Conservation (phyloP, 2,888 invertebrate species). For the Zygogramma bicolorata region DNA sequence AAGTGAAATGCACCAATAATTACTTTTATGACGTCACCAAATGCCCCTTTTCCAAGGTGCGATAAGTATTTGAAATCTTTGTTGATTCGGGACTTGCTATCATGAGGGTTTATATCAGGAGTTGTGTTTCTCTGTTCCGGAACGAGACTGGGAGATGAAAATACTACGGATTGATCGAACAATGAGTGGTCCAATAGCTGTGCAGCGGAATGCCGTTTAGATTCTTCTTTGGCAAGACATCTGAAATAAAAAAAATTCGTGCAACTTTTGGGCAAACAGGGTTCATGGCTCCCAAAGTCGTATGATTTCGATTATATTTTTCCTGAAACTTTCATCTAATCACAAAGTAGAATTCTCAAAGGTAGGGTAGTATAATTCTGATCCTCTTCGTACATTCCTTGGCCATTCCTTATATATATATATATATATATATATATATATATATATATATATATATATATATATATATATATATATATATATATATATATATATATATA, state of each 20-base stretch:
- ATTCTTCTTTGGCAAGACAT: slow-evolving; percentile 79
- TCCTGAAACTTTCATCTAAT: no score
- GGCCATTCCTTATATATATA: no score
- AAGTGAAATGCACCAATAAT: not conserved
- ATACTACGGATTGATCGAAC: slow-evolving; percentile 65
- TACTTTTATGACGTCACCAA: slow-evolving; percentile 95
- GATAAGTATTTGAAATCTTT: slow-evolving; percentile 86
- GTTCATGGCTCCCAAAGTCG: no score
- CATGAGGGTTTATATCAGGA: slow-evolving; percentile 61
- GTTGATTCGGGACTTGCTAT: slow-evolving; percentile 78
- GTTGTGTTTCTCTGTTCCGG: slow-evolving; percentile 54
- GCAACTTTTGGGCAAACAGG: no score
- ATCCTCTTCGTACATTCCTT: no score
- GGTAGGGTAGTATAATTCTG: no score
- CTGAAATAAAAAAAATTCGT: slow-evolving; percentile 61
- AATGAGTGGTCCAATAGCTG: slow-evolving; percentile 85
- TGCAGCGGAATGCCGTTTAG: slow-evolving; percentile 79
- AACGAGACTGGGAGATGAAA: slow-evolving; percentile 65
- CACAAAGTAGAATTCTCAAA: no score
- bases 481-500: no score
- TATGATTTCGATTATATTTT: no score
- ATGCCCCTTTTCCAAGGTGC: slow-evolving; percentile 93
- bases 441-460: no score
- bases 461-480: no score
- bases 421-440: no score